Base-by-base conservation (phyloP, 2,797 vertebrate species). In the Sitta carolinensis region DNA sequence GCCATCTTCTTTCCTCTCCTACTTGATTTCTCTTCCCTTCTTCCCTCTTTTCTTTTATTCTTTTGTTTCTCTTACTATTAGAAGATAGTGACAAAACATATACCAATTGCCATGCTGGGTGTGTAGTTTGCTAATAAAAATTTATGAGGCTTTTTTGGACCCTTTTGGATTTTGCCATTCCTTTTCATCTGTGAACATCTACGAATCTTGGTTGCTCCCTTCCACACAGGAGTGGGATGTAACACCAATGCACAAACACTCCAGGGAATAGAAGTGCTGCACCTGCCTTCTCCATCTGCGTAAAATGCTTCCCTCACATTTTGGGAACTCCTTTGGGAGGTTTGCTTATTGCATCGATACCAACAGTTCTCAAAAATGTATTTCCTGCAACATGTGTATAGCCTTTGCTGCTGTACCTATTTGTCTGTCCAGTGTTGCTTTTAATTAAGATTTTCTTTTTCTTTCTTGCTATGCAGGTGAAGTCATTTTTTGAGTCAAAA, bases 401-500 rank as follows among this genome's bases (percentile, higher is more conserved):
- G 18, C 29, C 18, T 92, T 77, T 85, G 45, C 26, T 90, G 68
- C 54, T 59, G 45, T 73, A 81, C 8, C 11, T 62, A 11, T 57
- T 70, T 81, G 9, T 75, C 13, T n/a, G 29, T 21, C 13, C 36
- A 50, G 17, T 14, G 11, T 10, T 64, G 11, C 42, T 32, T 73
- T 73, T 47, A 69, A 50, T 43, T 34, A 69, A 58, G 15, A 36
- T 26, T 58, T 63, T 73, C 0, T 32, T 77, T 54, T 67, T 84
- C 43, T 61, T 81, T 70, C 18, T 90, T 84, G 12, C 59, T 72
- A 29, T 97, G 29, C 94, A 99, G 99, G 98, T 99, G 58, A 97
- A 98, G 93, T 90, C 96, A 26, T 99, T 99, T 97, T 99, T 99
- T 97, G 98, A 98, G 81, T 98, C 98, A 84, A 97, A 99, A 86